Conservation (phyloP, 2,113 vertebrate genomes). For the Atherinomorus stipes region DNA sequence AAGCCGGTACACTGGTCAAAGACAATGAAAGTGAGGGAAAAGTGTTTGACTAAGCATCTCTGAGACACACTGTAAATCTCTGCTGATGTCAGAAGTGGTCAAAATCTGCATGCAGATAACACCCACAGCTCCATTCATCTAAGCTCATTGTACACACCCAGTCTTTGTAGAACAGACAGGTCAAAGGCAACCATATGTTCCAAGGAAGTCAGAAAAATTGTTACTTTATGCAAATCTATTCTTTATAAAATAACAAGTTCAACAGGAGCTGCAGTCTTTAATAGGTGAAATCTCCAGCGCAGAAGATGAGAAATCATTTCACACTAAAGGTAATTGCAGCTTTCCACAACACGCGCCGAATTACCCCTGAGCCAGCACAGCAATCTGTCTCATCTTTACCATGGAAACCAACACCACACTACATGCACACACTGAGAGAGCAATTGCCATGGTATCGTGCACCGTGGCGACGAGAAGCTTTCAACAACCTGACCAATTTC, state of each 20-base stretch:
- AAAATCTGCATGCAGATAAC: conserved; percentile 65
- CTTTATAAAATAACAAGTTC: conserved; percentile 17
- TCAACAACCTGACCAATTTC: conserved; percentile 64
- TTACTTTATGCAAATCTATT: conserved; percentile 7
- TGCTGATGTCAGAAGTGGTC: conserved; percentile 38
- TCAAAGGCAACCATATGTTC: conserved; percentile 49
- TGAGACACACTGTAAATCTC: background rate
- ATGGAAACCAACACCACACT: conserved; percentile 82
- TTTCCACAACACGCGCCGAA: conserved; percentile 64
- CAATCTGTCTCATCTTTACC: conserved; percentile 77
- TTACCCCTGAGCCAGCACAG: conserved; percentile 70
- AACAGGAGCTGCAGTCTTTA: conserved; percentile 8
- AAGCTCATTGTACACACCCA: conserved; percentile 70
- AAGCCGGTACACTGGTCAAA: conserved; percentile 26
- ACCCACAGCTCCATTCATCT: conserved; percentile 47
- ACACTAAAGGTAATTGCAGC: conserved; percentile 60
- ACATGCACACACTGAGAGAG: conserved; percentile 67
- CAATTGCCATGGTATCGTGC: conserved; percentile 79
- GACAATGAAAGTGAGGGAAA: conserved; percentile 7
- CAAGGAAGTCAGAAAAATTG: conserved; percentile 31
- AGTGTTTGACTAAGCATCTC: conserved; percentile 44
- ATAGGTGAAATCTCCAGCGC: conserved; percentile 16
- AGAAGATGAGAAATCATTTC: conserved; percentile 60
- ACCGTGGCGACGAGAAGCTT: conserved; percentile 63
- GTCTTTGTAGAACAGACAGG: conserved; percentile 50